Conservation (phyloP, 2,797 vertebrate species). For the Acanthiza pusilla region DNA sequence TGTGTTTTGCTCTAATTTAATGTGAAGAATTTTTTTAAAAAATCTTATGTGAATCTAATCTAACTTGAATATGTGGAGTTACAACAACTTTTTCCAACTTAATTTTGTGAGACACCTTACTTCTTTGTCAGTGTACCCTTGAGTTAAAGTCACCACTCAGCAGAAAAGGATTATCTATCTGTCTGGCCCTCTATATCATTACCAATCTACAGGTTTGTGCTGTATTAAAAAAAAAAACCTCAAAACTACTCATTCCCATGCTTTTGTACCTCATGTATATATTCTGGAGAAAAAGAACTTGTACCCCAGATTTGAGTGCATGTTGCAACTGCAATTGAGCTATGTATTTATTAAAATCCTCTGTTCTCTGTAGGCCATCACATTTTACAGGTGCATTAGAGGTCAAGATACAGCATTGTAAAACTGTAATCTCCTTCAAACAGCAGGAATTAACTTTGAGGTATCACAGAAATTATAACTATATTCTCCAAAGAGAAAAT, state of each 20-base stretch:
- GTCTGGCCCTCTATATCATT: neutral
- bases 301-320: neutral
- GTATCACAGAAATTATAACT: neutral
- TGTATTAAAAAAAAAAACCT: neutral
- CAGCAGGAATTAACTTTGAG: neutral
- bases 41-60: neutral
- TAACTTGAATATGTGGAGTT: neutral
- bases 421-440: neutral
- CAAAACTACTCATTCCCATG: neutral
- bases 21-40: neutral
- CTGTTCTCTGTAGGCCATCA: neutral
- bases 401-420: neutral
- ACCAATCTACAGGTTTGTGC: neutral
- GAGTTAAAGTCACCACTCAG: accelerated
- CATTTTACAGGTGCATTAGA: neutral
- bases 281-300: neutral
- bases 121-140: neutral
- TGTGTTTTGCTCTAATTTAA: neutral
- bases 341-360: neutral
- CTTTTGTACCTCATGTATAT: neutral
- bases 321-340: neutral
- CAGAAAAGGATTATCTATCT: neutral
- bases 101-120: neutral
- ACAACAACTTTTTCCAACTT: neutral
- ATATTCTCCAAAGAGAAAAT: neutral